Evolutionary conservation across 2,888 invertebrate genomes (phyloP).

Genomic region (Hipparchia sbordonii): DNA sequence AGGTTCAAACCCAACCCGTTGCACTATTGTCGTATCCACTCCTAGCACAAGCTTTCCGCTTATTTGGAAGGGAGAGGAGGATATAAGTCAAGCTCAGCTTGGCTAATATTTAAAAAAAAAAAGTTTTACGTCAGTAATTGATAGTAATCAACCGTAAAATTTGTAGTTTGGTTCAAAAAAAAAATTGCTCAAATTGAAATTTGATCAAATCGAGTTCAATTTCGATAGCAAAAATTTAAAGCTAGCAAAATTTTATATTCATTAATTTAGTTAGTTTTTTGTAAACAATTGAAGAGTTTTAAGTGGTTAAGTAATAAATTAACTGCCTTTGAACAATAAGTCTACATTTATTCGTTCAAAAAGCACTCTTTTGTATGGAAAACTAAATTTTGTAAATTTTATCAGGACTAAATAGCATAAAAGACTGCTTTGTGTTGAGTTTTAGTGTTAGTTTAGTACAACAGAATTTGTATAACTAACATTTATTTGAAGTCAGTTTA

Average conservation of each 20-base stretch:
- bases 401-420: not conserved
- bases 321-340: conserved; percentile 50
- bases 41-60: no score
- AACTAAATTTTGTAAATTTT: not conserved
- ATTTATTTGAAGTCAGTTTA: conserved; percentile 19
- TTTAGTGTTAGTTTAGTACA: not conserved
- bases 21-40: no score
- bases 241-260: not conserved
- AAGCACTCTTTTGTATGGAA: not conserved
- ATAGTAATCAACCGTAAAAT: not conserved
- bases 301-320: not conserved
- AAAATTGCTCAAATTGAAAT: not conserved
- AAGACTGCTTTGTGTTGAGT: no score
- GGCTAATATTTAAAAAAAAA: no score
- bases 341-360: conserved; percentile 28
- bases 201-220: not conserved
- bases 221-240: not conserved
- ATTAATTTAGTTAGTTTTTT: not conserved
- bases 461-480: not conserved
- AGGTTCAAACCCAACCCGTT: no score
- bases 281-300: conserved; percentile 8
- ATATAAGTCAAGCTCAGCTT: no score
- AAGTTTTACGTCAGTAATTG: not conserved
- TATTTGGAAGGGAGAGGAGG: no score
- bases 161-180: not conserved